Evolutionary conservation across 2,888 invertebrate genomes (phyloP), one percentile per base, ranked within the genome.

Genomic region (Pseudococcus jackbeardsleyi): DNA sequence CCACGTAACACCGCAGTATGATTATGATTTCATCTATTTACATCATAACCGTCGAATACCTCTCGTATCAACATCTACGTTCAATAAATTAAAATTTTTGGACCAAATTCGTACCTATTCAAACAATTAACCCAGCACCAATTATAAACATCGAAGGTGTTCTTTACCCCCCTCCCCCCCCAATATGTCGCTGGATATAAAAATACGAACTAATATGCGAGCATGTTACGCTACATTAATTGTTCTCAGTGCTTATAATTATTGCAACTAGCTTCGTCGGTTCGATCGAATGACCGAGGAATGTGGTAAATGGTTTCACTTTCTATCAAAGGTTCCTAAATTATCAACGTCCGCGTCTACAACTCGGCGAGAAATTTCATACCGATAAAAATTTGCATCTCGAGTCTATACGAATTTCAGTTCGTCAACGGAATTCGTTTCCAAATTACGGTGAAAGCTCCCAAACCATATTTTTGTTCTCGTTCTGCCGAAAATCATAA

Each of bases 171-270:
- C n/a, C n/a, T n/a, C n/a, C n/a, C n/a, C n/a, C n/a, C n/a, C 26
- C 26, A 33, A 33, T 33, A 3, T 33, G 26, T 33, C 1, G 3
- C 26, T 33, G 26, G 26, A 3, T 33, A 33, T 33, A 33, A 33
- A 33, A 33, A 33, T 33, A 33, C 26, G 26, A 17, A 54, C 15
- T 11, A 15, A 54, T 54, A 59, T 59, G 59, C 19, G 19, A n/a
- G 79, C 79, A 59, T 50, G 87, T 87, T 87, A 87, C 87, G 87
- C 87, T 87, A 54, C 79, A 79, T 87, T 87, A 87, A 87, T 87
- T 54, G 87, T 87, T 54, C 39, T 50, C 79, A 79, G 50, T 79
- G 68, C 77, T 86, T 22, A 79, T 79, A 77, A 79, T 77, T 87
- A 87, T 54, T 50, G 26, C 87, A 87, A 48, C 87, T 54, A 87